These are phyloP conservation scores for Melipona bicolor DNA, from an alignment of 2,888 invertebrate genomes.

Conservation along the genomic window DNA sequence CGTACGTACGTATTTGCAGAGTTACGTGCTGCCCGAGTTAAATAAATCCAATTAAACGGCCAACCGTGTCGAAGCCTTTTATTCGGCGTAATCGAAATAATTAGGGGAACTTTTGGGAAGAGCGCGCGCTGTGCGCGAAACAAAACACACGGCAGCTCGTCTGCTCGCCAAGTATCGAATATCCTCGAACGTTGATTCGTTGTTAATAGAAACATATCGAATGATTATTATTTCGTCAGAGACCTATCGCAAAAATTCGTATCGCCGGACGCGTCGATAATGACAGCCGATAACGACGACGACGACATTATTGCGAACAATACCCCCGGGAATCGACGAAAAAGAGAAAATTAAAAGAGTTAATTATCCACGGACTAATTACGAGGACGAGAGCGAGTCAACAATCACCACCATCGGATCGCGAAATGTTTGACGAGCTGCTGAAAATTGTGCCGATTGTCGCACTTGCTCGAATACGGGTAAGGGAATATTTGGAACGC, in stretches of 20 bases:
- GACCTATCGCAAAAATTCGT: background rate
- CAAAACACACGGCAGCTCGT: background rate
- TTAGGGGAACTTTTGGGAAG: conserved; percentile 5
- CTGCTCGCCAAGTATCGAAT: background rate
- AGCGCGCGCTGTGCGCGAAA: background rate
- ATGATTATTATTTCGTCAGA: background rate
- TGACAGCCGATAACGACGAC: background rate
- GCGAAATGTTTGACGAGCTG: background rate
- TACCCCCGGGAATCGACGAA: too few relatives aligned
- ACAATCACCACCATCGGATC: background rate
- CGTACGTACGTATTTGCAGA: background rate
- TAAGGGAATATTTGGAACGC: background rate
- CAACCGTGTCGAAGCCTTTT: background rate
- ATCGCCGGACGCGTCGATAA: background rate
- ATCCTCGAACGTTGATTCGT: background rate
- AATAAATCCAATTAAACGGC: conserved; percentile 33
- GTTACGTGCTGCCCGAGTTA: background rate
- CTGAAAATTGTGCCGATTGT: background rate
- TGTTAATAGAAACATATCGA: background rate
- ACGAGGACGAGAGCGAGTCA: background rate
- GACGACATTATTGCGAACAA: background rate
- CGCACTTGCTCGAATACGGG: too few relatives aligned
- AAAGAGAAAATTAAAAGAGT: background rate
- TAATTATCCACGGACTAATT: background rate
- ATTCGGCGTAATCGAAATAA: conserved; percentile 17